phyloP scores from a whole-genome alignment of 2,888 invertebrate genomes.

The Coleophora flavipennella region DNA sequence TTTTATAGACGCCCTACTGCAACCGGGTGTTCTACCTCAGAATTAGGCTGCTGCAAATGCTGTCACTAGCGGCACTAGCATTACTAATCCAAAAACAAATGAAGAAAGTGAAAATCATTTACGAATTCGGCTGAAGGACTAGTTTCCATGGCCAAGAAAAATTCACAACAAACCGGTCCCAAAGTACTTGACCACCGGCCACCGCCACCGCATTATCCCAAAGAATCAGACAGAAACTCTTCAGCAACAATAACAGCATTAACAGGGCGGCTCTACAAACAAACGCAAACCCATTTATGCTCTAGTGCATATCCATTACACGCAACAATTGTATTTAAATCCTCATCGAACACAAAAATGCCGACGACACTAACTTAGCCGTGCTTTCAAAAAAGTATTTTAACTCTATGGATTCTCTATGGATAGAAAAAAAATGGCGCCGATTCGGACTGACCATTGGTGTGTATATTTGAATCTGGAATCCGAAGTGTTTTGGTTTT shows the following conservation, averaged over 20 bases:
- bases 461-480: conserved; percentile 29
- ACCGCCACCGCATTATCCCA: conserved; percentile 22
- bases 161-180: no score
- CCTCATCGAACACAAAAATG: conserved; percentile 37
- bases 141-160: no score
- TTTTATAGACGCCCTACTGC: no score
- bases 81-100: no score
- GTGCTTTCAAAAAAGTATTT: conserved; percentile 20
- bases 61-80: no score
- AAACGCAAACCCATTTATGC: conserved; percentile 51
- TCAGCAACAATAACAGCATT: conserved; percentile 27
- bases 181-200: conserved; percentile 8
- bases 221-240: conserved; percentile 16
- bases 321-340: conserved; percentile 43
- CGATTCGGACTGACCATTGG: conserved; percentile 41
- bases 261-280: conserved; percentile 44
- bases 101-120: no score
- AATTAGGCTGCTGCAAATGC: no score
- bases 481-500: conserved; percentile 17
- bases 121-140: no score
- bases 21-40: no score
- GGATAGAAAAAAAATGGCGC: conserved; percentile 21
- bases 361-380: conserved; percentile 26
- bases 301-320: conserved; percentile 69
- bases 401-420: conserved; percentile 12